Evolutionary conservation across 2,888 invertebrate species (phyloP).

Genomic region (Melitaea athalia): DNA sequence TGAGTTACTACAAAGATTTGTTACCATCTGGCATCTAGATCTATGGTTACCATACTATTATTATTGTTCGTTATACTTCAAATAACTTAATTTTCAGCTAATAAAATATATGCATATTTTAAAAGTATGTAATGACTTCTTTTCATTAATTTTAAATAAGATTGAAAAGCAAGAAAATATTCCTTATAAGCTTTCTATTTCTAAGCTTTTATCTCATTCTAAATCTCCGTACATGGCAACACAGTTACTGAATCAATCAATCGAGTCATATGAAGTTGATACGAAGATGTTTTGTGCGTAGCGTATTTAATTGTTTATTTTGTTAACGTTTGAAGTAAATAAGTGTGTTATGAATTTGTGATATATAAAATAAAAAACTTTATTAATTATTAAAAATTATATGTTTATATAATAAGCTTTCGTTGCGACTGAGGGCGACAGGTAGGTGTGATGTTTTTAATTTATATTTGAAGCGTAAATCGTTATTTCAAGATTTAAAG

Average conservation of each 20-base stretch:
- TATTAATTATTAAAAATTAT: neutral
- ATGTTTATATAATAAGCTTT: constrained; percentile 5
- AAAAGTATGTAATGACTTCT: too few relatives aligned
- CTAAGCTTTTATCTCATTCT: neutral
- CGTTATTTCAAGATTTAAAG: constrained; percentile 19
- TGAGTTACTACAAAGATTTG: too few relatives aligned
- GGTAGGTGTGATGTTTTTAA: constrained; percentile 36
- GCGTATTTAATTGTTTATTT: constrained; percentile 36
- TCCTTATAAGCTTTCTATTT: neutral
- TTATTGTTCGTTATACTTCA: too few relatives aligned
- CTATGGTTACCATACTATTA: too few relatives aligned
- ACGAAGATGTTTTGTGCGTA: constrained; percentile 32
- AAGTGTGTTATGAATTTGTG: constrained; percentile 20
- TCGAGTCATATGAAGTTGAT: constrained; percentile 23
- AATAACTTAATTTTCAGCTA: too few relatives aligned
- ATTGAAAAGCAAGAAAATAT: neutral
- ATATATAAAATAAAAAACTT: constrained; percentile 6
- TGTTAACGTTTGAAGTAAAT: constrained; percentile 21
- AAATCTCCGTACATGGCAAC: constrained; percentile 8
- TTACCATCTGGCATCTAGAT: too few relatives aligned
- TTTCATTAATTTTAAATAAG: too few relatives aligned
- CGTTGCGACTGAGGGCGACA: constrained; percentile 22
- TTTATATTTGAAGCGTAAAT: constrained; percentile 21
- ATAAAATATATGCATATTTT: too few relatives aligned
- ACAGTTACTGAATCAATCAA: constrained; percentile 35